Evolutionary conservation across 1,140 invertebrate genomes (phyloP).

Genomic region (Rhopalosiphum padi): DNA sequence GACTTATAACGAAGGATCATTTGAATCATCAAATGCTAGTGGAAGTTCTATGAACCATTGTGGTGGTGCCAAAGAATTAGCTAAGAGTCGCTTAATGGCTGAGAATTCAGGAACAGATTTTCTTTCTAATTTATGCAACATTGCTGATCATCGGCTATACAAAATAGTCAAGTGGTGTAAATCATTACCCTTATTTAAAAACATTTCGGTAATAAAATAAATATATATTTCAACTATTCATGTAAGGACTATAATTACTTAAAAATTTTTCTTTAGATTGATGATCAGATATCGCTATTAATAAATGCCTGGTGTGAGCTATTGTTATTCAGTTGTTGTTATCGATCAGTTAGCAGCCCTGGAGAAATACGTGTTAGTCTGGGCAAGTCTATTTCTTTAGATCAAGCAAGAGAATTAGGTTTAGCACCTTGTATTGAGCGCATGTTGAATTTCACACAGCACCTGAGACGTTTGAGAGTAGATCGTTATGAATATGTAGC

Average conservation of each 20-base stretch:
- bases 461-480: slow-evolving; percentile 85
- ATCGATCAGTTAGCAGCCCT: slow-evolving; percentile 84
- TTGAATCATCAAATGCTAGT: slow-evolving; percentile 47
- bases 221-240: background rate
- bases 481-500: slow-evolving; percentile 97
- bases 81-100: slow-evolving; percentile 64
- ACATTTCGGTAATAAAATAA: slow-evolving; percentile 78
- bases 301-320: slow-evolving; percentile 98
- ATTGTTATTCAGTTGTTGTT: slow-evolving; percentile 90
- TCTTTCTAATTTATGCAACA: slow-evolving; percentile 86
- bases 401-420: slow-evolving; percentile 75
- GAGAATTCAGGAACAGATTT: slow-evolving; percentile 72
- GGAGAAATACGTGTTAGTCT: slow-evolving; percentile 84
- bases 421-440: slow-evolving; percentile 85
- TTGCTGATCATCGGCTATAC: slow-evolving; percentile 93
- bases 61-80: slow-evolving; percentile 62
- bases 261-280: slow-evolving; percentile 72
- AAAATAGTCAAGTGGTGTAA: slow-evolving; percentile 99
- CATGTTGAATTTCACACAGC: slow-evolving; percentile 94
- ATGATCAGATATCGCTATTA: slow-evolving; percentile 94
- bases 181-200: slow-evolving; percentile 93
- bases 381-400: slow-evolving; percentile 78
- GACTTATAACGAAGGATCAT: slow-evolving; percentile 74
- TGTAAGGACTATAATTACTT: slow-evolving; percentile 13
- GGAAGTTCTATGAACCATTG: slow-evolving; percentile 45